These are phyloP conservation scores for Globia sparganii DNA, from an alignment of 2,888 invertebrate species.

Conservation along the genomic window DNA sequence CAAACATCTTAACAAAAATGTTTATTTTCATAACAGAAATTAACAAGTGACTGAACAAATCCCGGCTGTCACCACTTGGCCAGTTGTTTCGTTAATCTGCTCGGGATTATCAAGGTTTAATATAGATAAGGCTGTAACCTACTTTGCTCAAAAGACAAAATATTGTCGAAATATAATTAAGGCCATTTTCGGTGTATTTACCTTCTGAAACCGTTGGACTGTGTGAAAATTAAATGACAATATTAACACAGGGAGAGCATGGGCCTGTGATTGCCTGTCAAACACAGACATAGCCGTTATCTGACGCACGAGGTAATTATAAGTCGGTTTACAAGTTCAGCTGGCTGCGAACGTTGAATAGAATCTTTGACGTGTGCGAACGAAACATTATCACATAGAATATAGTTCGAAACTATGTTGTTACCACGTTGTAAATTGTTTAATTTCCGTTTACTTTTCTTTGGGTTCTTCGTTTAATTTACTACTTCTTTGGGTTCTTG, in stretches of 20 bases:
- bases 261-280: constrained; percentile 77
- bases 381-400: constrained; percentile 18
- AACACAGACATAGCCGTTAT: constrained; percentile 74
- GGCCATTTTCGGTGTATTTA: constrained; percentile 52
- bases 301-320: constrained; percentile 74
- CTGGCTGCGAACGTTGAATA: constrained; percentile 35
- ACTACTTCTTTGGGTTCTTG: constrained; percentile 18
- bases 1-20: background rate
- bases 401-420: constrained; percentile 18
- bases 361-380: constrained; percentile 24
- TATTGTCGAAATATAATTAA: constrained; percentile 64
- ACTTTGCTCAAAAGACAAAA: constrained; percentile 63
- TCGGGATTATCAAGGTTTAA: constrained; percentile 62
- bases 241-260: constrained; percentile 63
- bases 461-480: constrained; percentile 27
- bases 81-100: constrained; percentile 56
- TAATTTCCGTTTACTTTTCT: constrained; percentile 26
- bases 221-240: constrained; percentile 68
- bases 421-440: constrained; percentile 26
- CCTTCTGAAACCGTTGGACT: constrained; percentile 59
- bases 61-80: constrained; percentile 43
- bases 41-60: constrained; percentile 38
- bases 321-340: constrained; percentile 65
- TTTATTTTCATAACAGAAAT: constrained; percentile 22
- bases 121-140: constrained; percentile 62